phyloP scores from a whole-genome alignment of 2,888 invertebrate species.

The Laothoe populi region DNA sequence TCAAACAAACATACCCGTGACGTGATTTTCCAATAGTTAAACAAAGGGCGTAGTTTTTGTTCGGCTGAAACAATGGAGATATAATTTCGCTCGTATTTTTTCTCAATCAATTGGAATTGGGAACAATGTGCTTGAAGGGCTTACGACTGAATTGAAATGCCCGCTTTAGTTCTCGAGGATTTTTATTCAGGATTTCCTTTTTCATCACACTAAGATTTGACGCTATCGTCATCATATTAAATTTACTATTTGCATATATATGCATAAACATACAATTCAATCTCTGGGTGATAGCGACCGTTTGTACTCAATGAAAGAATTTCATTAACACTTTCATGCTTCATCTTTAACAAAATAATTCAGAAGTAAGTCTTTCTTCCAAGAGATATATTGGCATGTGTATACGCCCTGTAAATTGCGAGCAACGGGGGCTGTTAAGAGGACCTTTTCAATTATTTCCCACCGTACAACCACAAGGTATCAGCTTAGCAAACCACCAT shows the following conservation, averaged over 20 bases:
- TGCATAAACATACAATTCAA: no score
- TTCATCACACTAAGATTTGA: not conserved
- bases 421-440: no score
- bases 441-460: no score
- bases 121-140: constrained; percentile 11
- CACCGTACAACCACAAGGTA: no score
- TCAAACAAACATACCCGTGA: not conserved
- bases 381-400: no score
- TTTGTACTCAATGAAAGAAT: no score
- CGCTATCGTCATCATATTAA: not conserved
- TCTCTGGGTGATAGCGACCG: not conserved
- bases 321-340: no score
- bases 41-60: constrained; percentile 18
- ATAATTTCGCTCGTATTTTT: constrained; percentile 18
- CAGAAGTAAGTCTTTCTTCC: no score
- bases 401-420: no score
- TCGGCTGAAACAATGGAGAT: constrained; percentile 7
- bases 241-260: not conserved
- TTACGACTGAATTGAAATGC: constrained; percentile 1
- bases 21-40: constrained; percentile 14
- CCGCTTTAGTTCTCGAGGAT: not conserved
- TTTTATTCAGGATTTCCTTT: not conserved
- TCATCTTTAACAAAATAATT: no score
- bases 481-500: no score
- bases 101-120: constrained; percentile 22